A percentile compares a stretch with the other conserved stretches of the same genome.
phyloP scores from a whole-genome alignment of 2,888 invertebrate species.

The Autographa pulchrina region DNA sequence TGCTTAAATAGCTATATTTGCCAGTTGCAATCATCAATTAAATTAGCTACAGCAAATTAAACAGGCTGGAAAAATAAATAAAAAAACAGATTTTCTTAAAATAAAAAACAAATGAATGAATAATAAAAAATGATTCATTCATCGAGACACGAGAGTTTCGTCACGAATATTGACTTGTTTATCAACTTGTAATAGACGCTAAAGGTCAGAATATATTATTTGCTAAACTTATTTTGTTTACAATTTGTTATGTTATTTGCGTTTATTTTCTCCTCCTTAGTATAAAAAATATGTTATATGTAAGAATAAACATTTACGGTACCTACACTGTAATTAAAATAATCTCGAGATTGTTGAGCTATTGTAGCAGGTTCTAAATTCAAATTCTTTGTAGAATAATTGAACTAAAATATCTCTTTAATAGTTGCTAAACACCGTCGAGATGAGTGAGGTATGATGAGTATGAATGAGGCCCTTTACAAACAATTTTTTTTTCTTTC shows the following conservation, averaged over 20 bases:
- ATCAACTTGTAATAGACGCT: constrained; percentile 1
- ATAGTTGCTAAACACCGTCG: too few relatives aligned
- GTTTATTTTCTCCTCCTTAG: not conserved
- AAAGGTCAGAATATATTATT: constrained; percentile 26
- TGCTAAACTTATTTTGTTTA: not conserved
- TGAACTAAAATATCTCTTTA: too few relatives aligned
- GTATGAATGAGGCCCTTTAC: too few relatives aligned
- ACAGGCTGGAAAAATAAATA: not conserved
- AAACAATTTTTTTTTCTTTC: too few relatives aligned
- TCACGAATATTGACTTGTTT: constrained; percentile 9
- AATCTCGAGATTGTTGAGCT: too few relatives aligned
- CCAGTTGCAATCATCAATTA: not conserved
- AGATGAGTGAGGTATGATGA: too few relatives aligned
- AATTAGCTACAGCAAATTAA: not conserved
- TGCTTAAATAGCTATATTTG: too few relatives aligned
- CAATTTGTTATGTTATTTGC: not conserved
- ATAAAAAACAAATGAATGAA: not conserved
- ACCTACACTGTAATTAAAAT: too few relatives aligned
- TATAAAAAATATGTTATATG: too few relatives aligned
- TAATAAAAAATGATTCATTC: constrained; percentile 16
- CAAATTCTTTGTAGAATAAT: too few relatives aligned
- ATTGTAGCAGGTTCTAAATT: too few relatives aligned
- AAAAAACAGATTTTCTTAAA: constrained; percentile 2
- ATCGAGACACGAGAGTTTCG: constrained; percentile 23
- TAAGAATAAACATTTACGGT: too few relatives aligned